A percentile compares a stretch with the other conserved stretches of the same genome.
These are phyloP conservation scores for Neoarius graeffei DNA, from an alignment of 2,113 vertebrate genomes.

Conservation along the genomic window DNA sequence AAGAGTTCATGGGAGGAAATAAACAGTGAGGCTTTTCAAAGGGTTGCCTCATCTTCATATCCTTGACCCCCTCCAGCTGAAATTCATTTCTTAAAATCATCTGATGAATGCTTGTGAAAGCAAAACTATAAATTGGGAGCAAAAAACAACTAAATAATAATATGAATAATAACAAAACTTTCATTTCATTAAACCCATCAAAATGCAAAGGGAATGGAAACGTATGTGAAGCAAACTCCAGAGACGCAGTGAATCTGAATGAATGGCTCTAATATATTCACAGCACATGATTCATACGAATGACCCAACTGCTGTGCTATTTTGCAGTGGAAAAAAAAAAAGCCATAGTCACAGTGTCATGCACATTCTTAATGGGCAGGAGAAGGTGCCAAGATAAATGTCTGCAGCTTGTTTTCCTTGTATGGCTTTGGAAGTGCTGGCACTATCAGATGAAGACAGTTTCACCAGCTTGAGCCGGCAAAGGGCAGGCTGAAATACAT, in stretches of 20 bases:
- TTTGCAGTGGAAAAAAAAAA: conserved; percentile 56
- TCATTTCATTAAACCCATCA: conserved; percentile 64
- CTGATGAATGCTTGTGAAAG: background rate
- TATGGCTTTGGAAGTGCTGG: conserved; percentile 44
- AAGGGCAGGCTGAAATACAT: conserved; percentile 13
- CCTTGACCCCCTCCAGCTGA: conserved; percentile 26
- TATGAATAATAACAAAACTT: background rate
- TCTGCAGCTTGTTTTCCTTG: conserved; percentile 66
- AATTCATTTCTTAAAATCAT: conserved; percentile 19
- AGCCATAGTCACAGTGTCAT: conserved; percentile 62
- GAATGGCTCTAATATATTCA: conserved; percentile 60
- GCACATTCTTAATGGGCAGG: conserved; percentile 58
- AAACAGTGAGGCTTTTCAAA: conserved; percentile 58
- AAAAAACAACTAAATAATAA: conserved; percentile 33
- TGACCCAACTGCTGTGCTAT: conserved; percentile 66
- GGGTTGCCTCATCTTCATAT: conserved; percentile 46
- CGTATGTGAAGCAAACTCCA: conserved; percentile 38
- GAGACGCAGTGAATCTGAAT: conserved; percentile 12
- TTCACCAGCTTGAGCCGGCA: conserved; percentile 17
- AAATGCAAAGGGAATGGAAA: conserved; percentile 64
- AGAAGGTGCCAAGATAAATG: conserved; percentile 68
- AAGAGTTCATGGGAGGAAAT: conserved; percentile 73
- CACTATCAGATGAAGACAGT: conserved; percentile 46
- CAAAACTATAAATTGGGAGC: background rate
- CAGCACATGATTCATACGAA: conserved; percentile 57